These are phyloP conservation scores for Clupea harengus DNA, from an alignment of 2,113 vertebrate genomes.

Conservation along the genomic window DNA sequence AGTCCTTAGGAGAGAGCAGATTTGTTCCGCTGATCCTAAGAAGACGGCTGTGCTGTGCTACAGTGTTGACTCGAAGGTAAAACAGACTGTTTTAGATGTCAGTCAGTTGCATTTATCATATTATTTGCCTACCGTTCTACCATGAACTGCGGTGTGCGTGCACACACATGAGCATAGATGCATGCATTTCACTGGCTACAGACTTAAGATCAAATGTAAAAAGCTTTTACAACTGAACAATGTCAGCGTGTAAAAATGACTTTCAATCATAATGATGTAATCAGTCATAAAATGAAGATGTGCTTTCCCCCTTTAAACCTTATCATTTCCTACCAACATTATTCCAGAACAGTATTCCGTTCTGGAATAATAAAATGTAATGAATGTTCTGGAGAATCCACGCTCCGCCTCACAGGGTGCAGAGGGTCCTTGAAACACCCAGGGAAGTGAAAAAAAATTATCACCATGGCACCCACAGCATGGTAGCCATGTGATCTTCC, in stretches of 20 bases:
- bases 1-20: no score
- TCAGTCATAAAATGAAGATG: no score
- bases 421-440: constrained; percentile 1
- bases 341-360: background rate
- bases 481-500: background rate
- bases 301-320: no score
- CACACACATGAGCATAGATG: no score
- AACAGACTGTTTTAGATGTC: background rate
- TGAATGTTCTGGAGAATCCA: background rate
- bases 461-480: constrained; percentile 2
- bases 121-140: background rate
- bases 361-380: background rate
- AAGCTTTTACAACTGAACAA: no score
- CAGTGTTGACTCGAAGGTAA: background rate
- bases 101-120: background rate
- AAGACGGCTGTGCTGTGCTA: background rate
- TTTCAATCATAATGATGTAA: no score
- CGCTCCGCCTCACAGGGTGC: background rate
- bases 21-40: no score
- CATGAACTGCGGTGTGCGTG: no score
- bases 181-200: no score
- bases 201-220: no score
- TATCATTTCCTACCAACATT: background rate
- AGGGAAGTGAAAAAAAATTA: background rate
- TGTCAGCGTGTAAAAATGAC: no score